Conservation (phyloP, 2,113 vertebrate species). For the Gopherus evgoodei region DNA sequence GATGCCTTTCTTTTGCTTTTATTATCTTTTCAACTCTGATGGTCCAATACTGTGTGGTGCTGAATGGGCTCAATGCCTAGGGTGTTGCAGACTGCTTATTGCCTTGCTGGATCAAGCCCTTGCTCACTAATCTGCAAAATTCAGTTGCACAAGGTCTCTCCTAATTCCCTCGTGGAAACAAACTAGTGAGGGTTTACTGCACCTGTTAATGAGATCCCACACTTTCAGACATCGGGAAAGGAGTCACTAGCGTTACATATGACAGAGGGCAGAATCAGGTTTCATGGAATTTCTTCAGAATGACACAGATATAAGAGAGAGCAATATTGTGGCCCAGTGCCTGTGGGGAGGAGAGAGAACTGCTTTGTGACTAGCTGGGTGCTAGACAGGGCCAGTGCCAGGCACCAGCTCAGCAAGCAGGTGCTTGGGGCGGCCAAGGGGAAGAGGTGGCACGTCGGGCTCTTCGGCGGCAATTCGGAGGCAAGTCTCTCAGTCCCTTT, state of each 20-base stretch:
- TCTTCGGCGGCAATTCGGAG: too few relatives aligned
- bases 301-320: neutral
- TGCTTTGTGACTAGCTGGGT: neutral
- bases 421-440: too few relatives aligned
- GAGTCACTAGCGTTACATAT: neutral
- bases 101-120: accelerated
- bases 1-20: neutral
- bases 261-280: accelerated
- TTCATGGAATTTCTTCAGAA: neutral
- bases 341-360: neutral
- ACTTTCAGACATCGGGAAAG: neutral
- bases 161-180: neutral
- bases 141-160: neutral
- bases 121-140: accelerated
- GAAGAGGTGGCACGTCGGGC: too few relatives aligned
- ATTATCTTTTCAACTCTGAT: neutral
- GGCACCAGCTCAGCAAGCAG: too few relatives aligned
- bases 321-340: neutral
- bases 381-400: accelerated
- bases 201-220: neutral
- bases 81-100: accelerated
- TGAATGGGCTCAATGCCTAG: accelerated
- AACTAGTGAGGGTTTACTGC: neutral
- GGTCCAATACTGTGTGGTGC: neutral
- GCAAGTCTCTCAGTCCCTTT: too few relatives aligned